Percentiles rank a stretch among this genome's conserved stretches.
Conservation (phyloP, 2,113 vertebrate species). For the Ptilorrhoa leucosticta region DNA sequence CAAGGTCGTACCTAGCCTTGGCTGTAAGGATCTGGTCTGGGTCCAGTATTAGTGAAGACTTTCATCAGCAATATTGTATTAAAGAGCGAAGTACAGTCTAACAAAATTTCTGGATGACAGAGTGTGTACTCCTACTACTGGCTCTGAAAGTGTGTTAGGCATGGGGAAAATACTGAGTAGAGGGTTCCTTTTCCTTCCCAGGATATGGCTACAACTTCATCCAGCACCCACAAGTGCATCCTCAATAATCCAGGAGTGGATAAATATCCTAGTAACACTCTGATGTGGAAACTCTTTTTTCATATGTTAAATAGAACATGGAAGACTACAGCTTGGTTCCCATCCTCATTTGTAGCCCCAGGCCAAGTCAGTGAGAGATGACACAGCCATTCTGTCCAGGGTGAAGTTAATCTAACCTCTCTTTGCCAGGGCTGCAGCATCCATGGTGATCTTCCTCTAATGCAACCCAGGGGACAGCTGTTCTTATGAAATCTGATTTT, state of each 20-base stretch:
- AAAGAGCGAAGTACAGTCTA: background rate
- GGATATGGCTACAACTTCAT: background rate
- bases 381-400: background rate
- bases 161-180: accelerated
- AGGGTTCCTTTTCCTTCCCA: background rate
- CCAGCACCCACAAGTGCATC: background rate
- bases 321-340: background rate
- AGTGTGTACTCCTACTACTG: background rate
- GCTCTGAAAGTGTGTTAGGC: background rate
- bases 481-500: background rate
- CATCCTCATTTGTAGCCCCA: background rate
- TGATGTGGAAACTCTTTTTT: background rate
- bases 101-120: background rate
- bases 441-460: background rate
- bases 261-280: background rate
- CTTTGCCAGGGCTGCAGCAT: background rate
- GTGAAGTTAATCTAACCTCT: background rate
- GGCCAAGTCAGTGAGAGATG: background rate
- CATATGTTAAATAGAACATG: background rate
- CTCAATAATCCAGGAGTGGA: background rate
- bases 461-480: background rate
- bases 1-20: background rate
- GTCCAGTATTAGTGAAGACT: background rate
- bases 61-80: background rate
- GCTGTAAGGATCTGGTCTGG: background rate